Evolutionary conservation across 2,113 vertebrate species (phyloP), one percentile per base, ranked within the genome.

Genomic region (Larimichthys crocea): DNA sequence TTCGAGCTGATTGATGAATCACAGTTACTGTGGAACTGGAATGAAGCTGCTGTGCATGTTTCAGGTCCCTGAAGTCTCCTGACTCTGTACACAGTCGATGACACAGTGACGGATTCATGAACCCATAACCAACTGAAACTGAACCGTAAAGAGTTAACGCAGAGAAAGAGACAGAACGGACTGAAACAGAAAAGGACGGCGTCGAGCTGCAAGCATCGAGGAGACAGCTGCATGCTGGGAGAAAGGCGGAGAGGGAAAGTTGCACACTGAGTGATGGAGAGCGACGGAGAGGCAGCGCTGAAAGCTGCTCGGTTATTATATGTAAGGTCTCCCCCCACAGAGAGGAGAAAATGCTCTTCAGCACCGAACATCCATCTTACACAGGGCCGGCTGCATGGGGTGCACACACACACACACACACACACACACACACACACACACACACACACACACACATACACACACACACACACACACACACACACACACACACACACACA

Each of bases 351-450:
- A 79, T 14, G 75, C 86, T 83, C 73, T 22, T 75, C 76, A 77
- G 72, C 80, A 65, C 16, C 64, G 1, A 52, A 87, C 87, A 87
- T 91, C 85, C 85, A 89, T 83, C 82, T 87, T 76, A 63, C 67
- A 76, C 56, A 56, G 80, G 65, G 81, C 6, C 29, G 2, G 22
- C 61, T 74, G 61, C 84, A 74, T 2, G 26, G 57, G 62, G 50
- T 73, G 35, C 4, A 69, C 59, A 42, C 63, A 44, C 60, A 77
- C 72, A 66, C 53, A 60, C 61, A 76, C 60, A 63, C n/a, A 73
- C 40, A 74, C 67, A 67, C 48, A 22, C 16, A 65, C 22, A 53
- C 64, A 66, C n/a, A 44, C 64, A 62, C 55, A 31, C 35, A 57
- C 50, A 24, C 31, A 46, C 72, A 66, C 53, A 60, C 61, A 76